Base-by-base conservation (phyloP, 2,797 vertebrate genomes). In the Poeciliopsis turneri region DNA sequence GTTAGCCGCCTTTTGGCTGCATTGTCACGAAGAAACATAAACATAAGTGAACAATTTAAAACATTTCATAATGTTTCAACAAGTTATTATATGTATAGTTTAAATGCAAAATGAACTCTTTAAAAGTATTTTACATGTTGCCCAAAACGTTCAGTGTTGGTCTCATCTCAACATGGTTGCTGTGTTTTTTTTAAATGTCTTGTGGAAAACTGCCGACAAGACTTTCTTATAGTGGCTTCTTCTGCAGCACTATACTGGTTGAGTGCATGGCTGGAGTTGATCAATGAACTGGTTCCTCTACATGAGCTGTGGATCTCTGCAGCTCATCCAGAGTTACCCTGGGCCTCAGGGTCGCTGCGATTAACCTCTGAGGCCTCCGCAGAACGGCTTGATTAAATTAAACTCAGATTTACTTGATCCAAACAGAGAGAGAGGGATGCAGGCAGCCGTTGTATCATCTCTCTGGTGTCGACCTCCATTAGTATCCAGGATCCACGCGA, bases 391-490 rank as follows among this genome's bases (percentile, higher is more conserved):
- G 55, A 28, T 57, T 28, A 30, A 30, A 59, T 15, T 30, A 59
- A 12, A 28, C n/a, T 30, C n/a, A 57, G n/a, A 57, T 57, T n/a
- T 4, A 59, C n/a, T 13, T 12, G 30, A 59, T 28, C 47, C 51
- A 7, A 77, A 2, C 72, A 96, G 94, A 94, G 95, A 83, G 96
- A 97, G 87, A 95, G 94, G 84, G 95, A 95, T 77, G 96, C 95
- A 6, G 94, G 96, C 46, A 96, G 96, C 78, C 89, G 72, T 28
- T 95, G 96, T 83, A 89, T 97, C 57, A 81, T 97, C 84, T 96
- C 96, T 87, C 91, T 96, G 95, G 91, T 88, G 81, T 90, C 93
- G 33, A 95, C 82, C 84, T 95, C 92, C 78, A 95, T 96, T 82
- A 95, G 90, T 45, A 95, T 96, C 33, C 92, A 89, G 76, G 94